These are phyloP conservation scores for Siphlonurus alternatus DNA, from an alignment of 2,888 invertebrate genomes.

Conservation along the genomic window DNA sequence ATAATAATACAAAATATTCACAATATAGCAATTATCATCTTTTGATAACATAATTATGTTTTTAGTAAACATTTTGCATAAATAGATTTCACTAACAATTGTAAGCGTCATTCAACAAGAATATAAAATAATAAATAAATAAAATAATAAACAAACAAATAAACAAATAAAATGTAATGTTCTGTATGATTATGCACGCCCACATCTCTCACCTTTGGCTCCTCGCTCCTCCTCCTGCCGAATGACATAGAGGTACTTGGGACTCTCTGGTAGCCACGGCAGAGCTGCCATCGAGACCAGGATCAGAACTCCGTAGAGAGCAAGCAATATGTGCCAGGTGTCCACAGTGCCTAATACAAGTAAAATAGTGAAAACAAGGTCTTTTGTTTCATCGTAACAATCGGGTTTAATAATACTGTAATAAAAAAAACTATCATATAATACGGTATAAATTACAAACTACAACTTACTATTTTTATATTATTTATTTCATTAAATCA, in stretches of 20 bases:
- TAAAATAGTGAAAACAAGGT: background rate
- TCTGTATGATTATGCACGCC: too few relatives aligned
- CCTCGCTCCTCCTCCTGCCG: conserved; percentile 46
- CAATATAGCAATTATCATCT: too few relatives aligned
- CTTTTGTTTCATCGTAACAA: too few relatives aligned
- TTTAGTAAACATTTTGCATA: too few relatives aligned
- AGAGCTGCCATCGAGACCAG: conserved; percentile 45
- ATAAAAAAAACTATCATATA: background rate
- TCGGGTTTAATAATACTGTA: too few relatives aligned
- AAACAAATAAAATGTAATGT: too few relatives aligned
- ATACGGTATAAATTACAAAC: background rate
- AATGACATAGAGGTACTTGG: conserved; percentile 65
- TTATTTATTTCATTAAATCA: background rate
- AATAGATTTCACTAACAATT: too few relatives aligned
- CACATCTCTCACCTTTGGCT: conserved; percentile 45
- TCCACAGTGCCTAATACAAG: conserved; percentile 37
- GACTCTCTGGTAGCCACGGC: conserved; percentile 67
- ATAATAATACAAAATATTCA: too few relatives aligned
- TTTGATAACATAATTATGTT: too few relatives aligned
- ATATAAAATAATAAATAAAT: background rate
- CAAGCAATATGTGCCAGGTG: conserved; percentile 62
- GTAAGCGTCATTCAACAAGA: too few relatives aligned
- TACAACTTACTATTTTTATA: background rate
- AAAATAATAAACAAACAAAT: too few relatives aligned
- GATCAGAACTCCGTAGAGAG: conserved; percentile 51